Base-by-base conservation (phyloP, 53 echinoderm and acorn worm species). In the Apostichopus leukothele region DNA sequence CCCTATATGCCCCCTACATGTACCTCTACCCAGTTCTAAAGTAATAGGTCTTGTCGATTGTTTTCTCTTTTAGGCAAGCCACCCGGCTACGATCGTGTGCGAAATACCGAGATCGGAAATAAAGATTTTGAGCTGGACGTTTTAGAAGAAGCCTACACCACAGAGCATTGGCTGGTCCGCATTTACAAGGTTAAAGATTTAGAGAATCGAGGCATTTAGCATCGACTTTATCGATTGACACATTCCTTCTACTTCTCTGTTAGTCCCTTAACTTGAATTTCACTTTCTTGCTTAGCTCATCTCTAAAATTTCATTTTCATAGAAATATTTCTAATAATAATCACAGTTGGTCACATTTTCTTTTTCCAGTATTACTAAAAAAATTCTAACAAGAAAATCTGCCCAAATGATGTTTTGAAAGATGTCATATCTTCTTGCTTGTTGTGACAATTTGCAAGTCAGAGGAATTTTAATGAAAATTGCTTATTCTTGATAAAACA, bases 161-260 rank as follows among this genome's bases (percentile, higher is more conserved):
- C 98, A 59, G 98, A 97, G 63, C 98, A 97, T 67, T 97, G 98
- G 98, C 93, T 97, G 19, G 98, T 97, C 76, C 91, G 98, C 23
- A 97, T 97, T 87, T 97, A 97, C 92, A 95, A 97, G 88, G 98
- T 97, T 53, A 97, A 97, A 93, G 94, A 94, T 91, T 94, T 97
- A 89, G 95, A 97, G 75, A 97, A 97, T 78, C 89, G 98, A 52
- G 98, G 98, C 55, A 76, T 92, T 6, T 97, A 97, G 90, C 81
- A 81, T 13, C 5, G 20, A 18, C 18, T 19, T 16, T 71, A 6
- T 19, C 14, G 5, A 71, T 13, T 5, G 20, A 71, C 71, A 71
- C 13, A 5, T 71, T 71, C 20, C 20, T 71, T 71, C 71, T 71
- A 19, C 6, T 71, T 19, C 71, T 2, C 16, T 16, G 57, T 16